Conservation (phyloP, 53 echinoderm and acorn worm genomes). For the Stichopus horrens region DNA sequence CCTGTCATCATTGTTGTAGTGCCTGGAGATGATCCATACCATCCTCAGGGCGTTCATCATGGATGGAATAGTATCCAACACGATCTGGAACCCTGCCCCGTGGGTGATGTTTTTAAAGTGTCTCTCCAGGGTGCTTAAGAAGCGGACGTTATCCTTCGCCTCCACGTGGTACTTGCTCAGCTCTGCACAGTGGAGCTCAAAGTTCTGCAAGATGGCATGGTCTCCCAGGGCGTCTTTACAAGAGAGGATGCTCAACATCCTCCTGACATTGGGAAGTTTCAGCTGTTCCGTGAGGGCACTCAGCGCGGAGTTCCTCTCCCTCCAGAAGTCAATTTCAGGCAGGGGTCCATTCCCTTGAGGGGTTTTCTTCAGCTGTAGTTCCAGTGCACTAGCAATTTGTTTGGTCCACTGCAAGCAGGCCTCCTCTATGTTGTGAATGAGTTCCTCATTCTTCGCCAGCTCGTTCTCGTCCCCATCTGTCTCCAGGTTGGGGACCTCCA, state of each 20-base stretch:
- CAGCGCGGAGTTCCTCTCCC: slow-evolving; percentile 89
- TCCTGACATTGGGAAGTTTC: slow-evolving; percentile 81
- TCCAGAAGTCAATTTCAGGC: slow-evolving; percentile 98
- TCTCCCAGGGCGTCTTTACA: slow-evolving; percentile 91
- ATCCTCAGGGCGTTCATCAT: slow-evolving; percentile 99
- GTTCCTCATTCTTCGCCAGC: slow-evolving; percentile 76
- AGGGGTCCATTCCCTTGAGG: slow-evolving; percentile 94
- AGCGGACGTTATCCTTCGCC: slow-evolving; percentile 98
- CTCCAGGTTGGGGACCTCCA: slow-evolving; percentile 80
- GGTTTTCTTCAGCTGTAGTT: slow-evolving; percentile 85
- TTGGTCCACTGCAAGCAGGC: slow-evolving; percentile 94
- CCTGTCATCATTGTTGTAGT: slow-evolving; percentile 97
- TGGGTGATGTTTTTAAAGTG: slow-evolving; percentile 99
- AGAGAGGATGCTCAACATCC: slow-evolving; percentile 88
- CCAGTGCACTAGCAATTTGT: slow-evolving; percentile 92
- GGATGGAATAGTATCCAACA: slow-evolving; percentile 93
- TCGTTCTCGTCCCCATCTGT: slow-evolving; percentile 82
- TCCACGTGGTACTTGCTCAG: slow-evolving; percentile 97
- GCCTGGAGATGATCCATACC: slow-evolving; percentile 99
- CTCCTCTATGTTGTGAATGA: slow-evolving; percentile 79
- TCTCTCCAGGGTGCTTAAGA: slow-evolving; percentile 92
- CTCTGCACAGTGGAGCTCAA: slow-evolving; percentile 93
- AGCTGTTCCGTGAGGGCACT: slow-evolving; percentile 96
- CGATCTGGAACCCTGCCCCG: slow-evolving; percentile 95
- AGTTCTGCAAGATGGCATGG: slow-evolving; percentile 91